Evolutionary conservation across 2,888 invertebrate species (phyloP), one percentile per base, ranked within the genome.

Genomic region (Osmoderma eremita): DNA sequence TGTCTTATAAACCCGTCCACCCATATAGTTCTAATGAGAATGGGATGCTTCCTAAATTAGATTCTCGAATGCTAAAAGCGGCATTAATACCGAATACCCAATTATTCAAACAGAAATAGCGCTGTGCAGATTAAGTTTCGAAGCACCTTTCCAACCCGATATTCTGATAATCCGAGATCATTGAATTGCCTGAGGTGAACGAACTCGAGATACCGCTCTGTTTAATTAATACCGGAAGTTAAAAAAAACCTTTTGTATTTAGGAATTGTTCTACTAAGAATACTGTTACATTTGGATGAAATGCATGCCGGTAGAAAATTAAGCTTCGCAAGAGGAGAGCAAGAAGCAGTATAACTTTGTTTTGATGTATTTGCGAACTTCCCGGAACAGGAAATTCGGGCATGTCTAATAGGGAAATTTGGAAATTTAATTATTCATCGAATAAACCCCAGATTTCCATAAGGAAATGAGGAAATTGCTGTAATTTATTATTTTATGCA

Each of bases 211-310:
- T 24, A 56, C 10, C 10, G 18, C 41, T 24, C 10, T 53, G 56
- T 41, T 41, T 56, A 56, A 56, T 56, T 56, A 56, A 41, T 39
- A 13, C 22, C 20, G 3, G 20, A 48, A 42, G 10, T 39, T 20
- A 56, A 56, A 24, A 56, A 42, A 12, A 41, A 56, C 20, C 56
- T 56, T 22, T 42, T 56, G 56, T 42, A 41, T 41, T 56, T 22
- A 1, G 20, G 22, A 41, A 41, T 20, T 41, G 8, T 56, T n/a
- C 20, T n/a, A 42, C 42, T 41, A 12, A 41, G 13, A 22, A 20
- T 42, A 13, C 20, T 42, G 3, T n/a, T 39, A 18, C 13, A 18
- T 41, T 15, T 22, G 24, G 8, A 8, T 15, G 13, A 13, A 41
- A 22, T 0, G 22, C n/a, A 41, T 15, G 36, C 53, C 15, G 17